Conservation (phyloP, 1,140 invertebrate genomes). For the Lerema accius region DNA sequence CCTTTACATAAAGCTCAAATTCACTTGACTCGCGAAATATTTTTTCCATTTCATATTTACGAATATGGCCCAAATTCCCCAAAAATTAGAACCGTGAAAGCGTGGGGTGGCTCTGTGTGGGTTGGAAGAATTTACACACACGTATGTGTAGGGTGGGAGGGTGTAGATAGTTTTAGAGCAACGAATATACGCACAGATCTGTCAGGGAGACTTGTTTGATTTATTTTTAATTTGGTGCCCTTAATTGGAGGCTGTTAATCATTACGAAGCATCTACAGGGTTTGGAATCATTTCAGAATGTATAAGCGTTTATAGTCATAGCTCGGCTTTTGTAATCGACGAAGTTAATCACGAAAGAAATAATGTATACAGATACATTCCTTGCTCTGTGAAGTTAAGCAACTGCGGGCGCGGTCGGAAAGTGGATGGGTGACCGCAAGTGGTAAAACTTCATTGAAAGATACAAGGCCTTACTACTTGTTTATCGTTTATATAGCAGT, state of each 20-base stretch:
- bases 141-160: constrained; percentile 42
- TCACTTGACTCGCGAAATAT: constrained; percentile 67
- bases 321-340: too few relatives aligned
- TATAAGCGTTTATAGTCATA: too few relatives aligned
- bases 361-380: too few relatives aligned
- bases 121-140: constrained; percentile 63
- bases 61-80: constrained; percentile 82
- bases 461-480: too few relatives aligned
- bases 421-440: too few relatives aligned
- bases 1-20: constrained; percentile 47
- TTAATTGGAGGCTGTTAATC: constrained; percentile 10
- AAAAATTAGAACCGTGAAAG: constrained; percentile 83
- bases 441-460: too few relatives aligned
- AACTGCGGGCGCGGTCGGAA: too few relatives aligned
- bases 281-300: too few relatives aligned
- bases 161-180: constrained; percentile 78
- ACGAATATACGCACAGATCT: constrained; percentile 56
- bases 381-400: too few relatives aligned
- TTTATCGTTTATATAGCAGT: too few relatives aligned
- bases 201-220: constrained; percentile 57
- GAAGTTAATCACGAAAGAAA: too few relatives aligned
- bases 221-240: constrained; percentile 44
- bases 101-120: constrained; percentile 49
- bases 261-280: not conserved
- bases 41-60: constrained; percentile 83